A percentile compares a stretch with the other conserved stretches of the same genome.
Conservation (phyloP, 2,888 invertebrate species). For the Amiota communis region DNA sequence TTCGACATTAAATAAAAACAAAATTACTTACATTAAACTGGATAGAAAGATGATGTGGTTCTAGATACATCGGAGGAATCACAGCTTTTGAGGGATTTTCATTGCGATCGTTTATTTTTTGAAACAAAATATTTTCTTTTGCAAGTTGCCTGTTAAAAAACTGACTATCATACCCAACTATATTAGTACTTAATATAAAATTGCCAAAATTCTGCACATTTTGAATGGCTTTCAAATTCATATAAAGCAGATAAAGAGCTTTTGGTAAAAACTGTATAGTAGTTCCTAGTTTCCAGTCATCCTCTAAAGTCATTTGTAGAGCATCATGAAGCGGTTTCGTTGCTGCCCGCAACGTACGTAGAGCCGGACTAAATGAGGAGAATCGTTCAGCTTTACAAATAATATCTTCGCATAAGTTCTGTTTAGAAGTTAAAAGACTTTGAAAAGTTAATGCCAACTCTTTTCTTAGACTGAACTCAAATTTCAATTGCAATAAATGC, state of each 20-base stretch:
- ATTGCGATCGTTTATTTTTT: constrained; percentile 2
- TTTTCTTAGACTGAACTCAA: constrained; percentile 92
- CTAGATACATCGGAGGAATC: constrained; percentile 26
- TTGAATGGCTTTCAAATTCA: constrained; percentile 78
- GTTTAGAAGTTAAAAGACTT: constrained; percentile 84
- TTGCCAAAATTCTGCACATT: constrained; percentile 36
- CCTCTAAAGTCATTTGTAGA: constrained; percentile 85
- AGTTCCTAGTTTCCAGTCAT: constrained; percentile 84
- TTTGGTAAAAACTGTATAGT: constrained; percentile 84
- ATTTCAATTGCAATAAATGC: constrained; percentile 89
- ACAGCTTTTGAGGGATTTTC: constrained; percentile 22
- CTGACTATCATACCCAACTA: constrained; percentile 54
- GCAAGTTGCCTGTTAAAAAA: constrained; percentile 46
- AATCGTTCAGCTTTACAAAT: constrained; percentile 83
- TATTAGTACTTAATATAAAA: constrained; percentile 39
- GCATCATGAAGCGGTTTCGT: constrained; percentile 93
- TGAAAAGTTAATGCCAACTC: constrained; percentile 85
- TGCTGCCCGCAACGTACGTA: constrained; percentile 81
- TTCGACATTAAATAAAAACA: too few relatives aligned
- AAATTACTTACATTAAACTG: constrained; percentile 45
- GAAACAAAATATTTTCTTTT: constrained; percentile 31
- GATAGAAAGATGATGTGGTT: constrained; percentile 53
- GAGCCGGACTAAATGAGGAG: constrained; percentile 86
- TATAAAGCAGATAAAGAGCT: constrained; percentile 89
- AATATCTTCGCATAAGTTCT: constrained; percentile 83